Conservation (phyloP, 2,797 vertebrate species). For the Pangasius mekongensis region DNA sequence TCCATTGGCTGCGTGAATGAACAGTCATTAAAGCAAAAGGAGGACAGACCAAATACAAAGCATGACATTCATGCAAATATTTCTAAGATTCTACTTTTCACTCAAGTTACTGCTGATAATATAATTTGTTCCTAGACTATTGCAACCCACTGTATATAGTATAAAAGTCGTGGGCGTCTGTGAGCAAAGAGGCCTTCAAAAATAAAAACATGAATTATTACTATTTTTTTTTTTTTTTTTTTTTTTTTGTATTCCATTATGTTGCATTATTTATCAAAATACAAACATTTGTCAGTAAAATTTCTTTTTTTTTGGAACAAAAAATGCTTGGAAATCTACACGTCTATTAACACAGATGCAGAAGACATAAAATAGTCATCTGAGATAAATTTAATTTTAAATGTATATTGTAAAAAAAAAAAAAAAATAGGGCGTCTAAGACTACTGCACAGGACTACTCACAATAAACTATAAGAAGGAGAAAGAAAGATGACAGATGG, state of each 20-base stretch:
- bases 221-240: too few species aligned
- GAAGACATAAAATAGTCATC: background rate
- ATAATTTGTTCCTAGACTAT: background rate
- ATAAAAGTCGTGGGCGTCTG: background rate
- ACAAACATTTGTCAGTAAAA: background rate
- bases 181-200: background rate
- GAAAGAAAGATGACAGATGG: constrained; percentile 1
- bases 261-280: background rate
- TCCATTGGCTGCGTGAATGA: background rate
- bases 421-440: background rate
- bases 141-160: background rate
- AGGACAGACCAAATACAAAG: background rate
- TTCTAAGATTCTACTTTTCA: background rate
- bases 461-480: constrained; percentile 4
- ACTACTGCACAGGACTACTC: background rate
- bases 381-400: background rate
- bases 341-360: background rate
- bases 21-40: background rate
- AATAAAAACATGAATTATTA: background rate
- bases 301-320: background rate
- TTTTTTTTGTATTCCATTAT: background rate
- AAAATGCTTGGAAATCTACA: background rate
- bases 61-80: background rate
- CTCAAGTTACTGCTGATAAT: background rate
- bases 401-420: background rate